These are phyloP conservation scores for Melikaiella ostensackeni DNA, from an alignment of 2,888 invertebrate genomes.

Conservation along the genomic window DNA sequence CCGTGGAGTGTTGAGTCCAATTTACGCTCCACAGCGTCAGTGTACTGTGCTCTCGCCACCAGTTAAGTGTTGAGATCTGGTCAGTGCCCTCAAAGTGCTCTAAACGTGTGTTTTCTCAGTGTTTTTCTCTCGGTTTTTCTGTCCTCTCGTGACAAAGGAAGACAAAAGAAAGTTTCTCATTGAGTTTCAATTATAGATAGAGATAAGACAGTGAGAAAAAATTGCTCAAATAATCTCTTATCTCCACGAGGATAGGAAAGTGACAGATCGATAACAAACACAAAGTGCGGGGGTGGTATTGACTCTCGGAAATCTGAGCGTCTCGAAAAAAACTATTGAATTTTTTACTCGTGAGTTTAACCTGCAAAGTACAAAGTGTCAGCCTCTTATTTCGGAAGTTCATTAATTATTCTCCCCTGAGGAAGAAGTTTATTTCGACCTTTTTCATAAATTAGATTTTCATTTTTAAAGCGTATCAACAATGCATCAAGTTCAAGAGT, in stretches of 20 bases:
- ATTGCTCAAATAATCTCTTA: neutral
- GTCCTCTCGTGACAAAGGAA: neutral
- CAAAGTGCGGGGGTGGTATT: neutral
- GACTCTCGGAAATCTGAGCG: neutral
- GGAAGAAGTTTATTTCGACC: neutral
- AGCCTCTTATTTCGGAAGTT: neutral
- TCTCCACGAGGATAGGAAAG: neutral
- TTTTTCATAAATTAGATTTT: no score
- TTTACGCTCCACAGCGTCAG: slow-evolving; percentile 52
- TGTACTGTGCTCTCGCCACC: slow-evolving; percentile 57
- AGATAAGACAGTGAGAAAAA: neutral
- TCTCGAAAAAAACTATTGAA: neutral
- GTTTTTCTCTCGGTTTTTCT: neutral
- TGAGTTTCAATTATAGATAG: neutral
- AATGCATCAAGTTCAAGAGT: no score
- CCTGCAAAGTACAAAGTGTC: neutral
- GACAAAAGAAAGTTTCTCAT: neutral
- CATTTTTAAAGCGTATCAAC: no score
- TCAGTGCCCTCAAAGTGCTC: slow-evolving; percentile 59
- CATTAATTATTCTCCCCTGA: neutral
- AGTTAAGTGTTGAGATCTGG: slow-evolving; percentile 54
- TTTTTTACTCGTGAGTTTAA: neutral
- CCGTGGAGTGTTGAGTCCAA: slow-evolving; percentile 51
- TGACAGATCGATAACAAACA: neutral
- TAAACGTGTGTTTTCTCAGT: neutral